These are phyloP conservation scores for Dryobota labecula DNA, from an alignment of 2,888 invertebrate species.

Conservation along the genomic window DNA sequence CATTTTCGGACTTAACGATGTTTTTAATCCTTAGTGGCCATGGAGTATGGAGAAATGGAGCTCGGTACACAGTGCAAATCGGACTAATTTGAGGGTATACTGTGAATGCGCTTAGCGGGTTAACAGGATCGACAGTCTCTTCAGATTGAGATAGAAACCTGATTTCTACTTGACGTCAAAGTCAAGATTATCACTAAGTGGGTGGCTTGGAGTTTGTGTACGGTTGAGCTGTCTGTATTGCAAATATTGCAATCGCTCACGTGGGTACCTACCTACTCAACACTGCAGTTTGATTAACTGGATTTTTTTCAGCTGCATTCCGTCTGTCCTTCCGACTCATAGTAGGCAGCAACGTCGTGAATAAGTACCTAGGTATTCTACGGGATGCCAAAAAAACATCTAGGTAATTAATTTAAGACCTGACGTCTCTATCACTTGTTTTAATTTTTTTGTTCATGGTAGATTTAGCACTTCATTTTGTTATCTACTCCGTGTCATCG, in stretches of 20 bases:
- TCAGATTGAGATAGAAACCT: too few relatives aligned
- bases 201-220: not conserved
- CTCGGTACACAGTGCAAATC: not conserved
- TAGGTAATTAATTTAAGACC: not conserved
- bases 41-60: slow-evolving; percentile 34
- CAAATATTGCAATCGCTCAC: not conserved
- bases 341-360: not conserved
- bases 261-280: not conserved
- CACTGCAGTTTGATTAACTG: not conserved
- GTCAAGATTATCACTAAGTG: not conserved
- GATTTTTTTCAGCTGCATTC: not conserved
- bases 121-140: too few relatives aligned
- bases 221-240: not conserved
- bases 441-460: not conserved
- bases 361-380: not conserved
- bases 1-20: slow-evolving; percentile 84
- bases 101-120: not conserved
- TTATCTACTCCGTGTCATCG: slow-evolving; percentile 19
- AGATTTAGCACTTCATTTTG: slow-evolving; percentile 7
- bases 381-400: not conserved
- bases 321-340: not conserved
- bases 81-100: too few relatives aligned
- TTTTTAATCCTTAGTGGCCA: slow-evolving; percentile 80
- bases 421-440: not conserved
- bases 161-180: too few relatives aligned